Base-by-base conservation (phyloP, 2,888 invertebrate genomes). In the Danaus chrysippus region DNA sequence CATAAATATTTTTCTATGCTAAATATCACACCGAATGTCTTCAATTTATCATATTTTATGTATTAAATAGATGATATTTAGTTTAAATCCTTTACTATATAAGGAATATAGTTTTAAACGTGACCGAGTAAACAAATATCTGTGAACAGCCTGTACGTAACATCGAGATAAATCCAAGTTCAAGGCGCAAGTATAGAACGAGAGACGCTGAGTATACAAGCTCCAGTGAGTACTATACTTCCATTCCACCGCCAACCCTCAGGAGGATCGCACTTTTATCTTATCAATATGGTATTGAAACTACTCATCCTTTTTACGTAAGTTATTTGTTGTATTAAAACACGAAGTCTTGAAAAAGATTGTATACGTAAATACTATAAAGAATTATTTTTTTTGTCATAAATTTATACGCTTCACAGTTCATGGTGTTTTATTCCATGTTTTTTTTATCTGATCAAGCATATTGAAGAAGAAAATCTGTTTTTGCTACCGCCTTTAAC, bases 151-250 rank as follows among this genome's bases (percentile, higher is more conserved):
- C 86, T 86, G 82, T 90, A 78, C 71, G 77, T 63, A 69, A 76
- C 79, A 85, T 85, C 82, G 87, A 89, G 90, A 90, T 89, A 89
- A 88, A 87, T 87, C 87, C 88, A 88, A 87, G 91, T 88, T 90
- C 86, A 90, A 87, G 84, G 79, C 81, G 81, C 82, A 84, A 84
- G 82, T 84, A 81, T 82, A 81, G 77, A 66, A 71, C 76, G 77
- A 79, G 79, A 79, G 78, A 78, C 76, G 76, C 75, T 75, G 78
- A 75, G 79, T 86, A 84, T 87, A 88, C 86, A 86, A 87, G 84
- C 82, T 70, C 79, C 68, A 75, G 75, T 77, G 77, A 78, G 82
- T 80, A 75, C 78, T 73, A 73, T 75, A 73, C 73, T 73, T 73
- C 81, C 88, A 87, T 82, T 88, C 82, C 78, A 72, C 75, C 63